Percentiles rank a stretch among this genome's conserved stretches.
Conservation (phyloP, 2,113 vertebrate species). For the Colaptes auratus region DNA sequence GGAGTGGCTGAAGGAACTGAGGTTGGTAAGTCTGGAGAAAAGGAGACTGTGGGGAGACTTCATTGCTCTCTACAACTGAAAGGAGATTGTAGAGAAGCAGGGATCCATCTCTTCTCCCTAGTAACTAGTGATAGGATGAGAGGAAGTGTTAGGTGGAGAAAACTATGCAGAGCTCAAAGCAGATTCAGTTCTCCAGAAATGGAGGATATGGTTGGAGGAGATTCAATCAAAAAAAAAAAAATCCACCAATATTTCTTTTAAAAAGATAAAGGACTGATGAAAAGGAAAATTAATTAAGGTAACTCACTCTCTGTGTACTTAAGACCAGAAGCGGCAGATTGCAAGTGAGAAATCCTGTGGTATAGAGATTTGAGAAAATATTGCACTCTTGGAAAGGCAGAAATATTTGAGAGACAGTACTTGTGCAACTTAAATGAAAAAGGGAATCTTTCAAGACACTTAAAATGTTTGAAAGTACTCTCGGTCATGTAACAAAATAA, state of each 20-base stretch:
- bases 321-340: constrained; percentile 28
- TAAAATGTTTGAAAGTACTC: not conserved
- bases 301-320: not conserved
- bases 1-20: too few species aligned
- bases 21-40: too few species aligned
- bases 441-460: not conserved
- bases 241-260: not conserved
- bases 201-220: not conserved
- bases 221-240: not conserved
- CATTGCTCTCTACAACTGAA: too few species aligned
- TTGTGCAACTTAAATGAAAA: not conserved
- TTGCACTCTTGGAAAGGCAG: not conserved
- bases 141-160: not conserved
- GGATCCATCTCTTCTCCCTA: too few species aligned
- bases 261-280: not conserved
- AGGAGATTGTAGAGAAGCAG: too few species aligned
- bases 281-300: constrained; percentile 34
- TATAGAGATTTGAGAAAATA: not conserved
- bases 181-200: constrained; percentile 16
- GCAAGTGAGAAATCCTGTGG: constrained; percentile 34
- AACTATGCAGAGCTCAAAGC: not conserved
- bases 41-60: too few species aligned
- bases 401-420: not conserved
- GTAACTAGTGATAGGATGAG: too few species aligned
- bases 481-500: not conserved